A percentile compares a stretch with the other conserved stretches of the same genome.
Evolutionary conservation across 2,797 vertebrate species (phyloP).

Genomic region (Rousettus madagascariensis): DNA sequence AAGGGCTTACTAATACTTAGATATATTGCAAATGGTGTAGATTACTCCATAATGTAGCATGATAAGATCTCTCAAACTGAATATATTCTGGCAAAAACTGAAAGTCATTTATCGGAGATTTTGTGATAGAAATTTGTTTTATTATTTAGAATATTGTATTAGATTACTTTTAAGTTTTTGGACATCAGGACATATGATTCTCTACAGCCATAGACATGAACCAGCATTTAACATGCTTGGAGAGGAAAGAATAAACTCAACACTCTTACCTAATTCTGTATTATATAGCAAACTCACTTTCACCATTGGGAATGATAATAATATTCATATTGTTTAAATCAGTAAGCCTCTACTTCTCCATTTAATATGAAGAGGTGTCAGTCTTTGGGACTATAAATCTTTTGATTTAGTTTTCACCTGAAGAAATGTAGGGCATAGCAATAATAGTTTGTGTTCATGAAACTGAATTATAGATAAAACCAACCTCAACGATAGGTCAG

Average conservation of each 20-base stretch:
- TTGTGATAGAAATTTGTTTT: background rate
- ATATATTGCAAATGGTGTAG: background rate
- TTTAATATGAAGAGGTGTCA: background rate
- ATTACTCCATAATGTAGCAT: background rate
- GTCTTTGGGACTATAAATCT: background rate
- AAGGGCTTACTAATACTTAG: background rate
- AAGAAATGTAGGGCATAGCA: background rate
- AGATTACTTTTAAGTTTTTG: background rate
- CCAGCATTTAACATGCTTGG: background rate
- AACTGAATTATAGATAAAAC: background rate
- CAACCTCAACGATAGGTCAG: background rate
- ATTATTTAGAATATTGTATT: background rate
- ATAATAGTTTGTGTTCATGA: background rate
- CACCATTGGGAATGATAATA: background rate
- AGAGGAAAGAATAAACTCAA: background rate
- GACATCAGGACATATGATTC: background rate
- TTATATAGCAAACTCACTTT: background rate
- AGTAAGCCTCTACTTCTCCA: background rate
- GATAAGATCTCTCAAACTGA: background rate
- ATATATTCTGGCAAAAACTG: background rate
- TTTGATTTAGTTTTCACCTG: background rate
- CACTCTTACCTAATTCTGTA: background rate
- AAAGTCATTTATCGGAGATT: background rate
- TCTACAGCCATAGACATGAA: background rate
- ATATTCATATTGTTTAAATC: background rate